Base-by-base conservation (phyloP, 2,113 vertebrate genomes). In the Tamias sibiricus region DNA sequence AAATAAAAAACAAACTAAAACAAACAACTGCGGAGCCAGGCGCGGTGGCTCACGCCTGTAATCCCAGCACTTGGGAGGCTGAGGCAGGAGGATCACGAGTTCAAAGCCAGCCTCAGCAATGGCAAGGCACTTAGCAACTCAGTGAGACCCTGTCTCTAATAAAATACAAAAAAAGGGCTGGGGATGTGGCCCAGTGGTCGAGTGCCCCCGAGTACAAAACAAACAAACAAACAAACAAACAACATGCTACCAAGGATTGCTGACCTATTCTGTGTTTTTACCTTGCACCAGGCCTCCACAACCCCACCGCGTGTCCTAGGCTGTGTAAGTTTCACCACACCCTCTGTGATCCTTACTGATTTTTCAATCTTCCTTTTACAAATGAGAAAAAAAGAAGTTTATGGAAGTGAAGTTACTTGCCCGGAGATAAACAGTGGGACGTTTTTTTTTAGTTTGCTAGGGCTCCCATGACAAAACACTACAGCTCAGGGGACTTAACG, bases 321-420 rank as follows among this genome's bases (percentile, higher is more conserved):
- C 5, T 6, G 19, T n/a, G 59, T 54, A 11, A 59, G 77, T 64
- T 35, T 74, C 57, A 59, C 8, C 47, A 28, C 0, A 4, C 3
- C 0, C 26, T 59, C 62, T 59, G 17, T 3, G 2, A n/a, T 47
- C 44, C 22, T 52, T 71, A 54, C 11, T 79, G 6, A 66, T 52
- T 83, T 87, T 90, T 42, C 28, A 74, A 79, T 83, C 42, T 54
- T 32, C 4, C 8, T 84, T 82, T 57, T 94, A 37, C 35, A 93
- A 79, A 17, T 7, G 40, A 95, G 54, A 37, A 96, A 86, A 86
- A 57, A 5, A 54, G 42, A 90, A 57, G 52, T 80, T 90, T 75
- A 95, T 54, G 59, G 19, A 80, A 44, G 22, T 3, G 30, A 83
- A 44, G 4, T 52, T 62, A 59, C 16, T 54, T 37, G 40, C 20